Evolutionary conservation across 2,113 vertebrate genomes (phyloP).

Genomic region (Carassius gibelio): DNA sequence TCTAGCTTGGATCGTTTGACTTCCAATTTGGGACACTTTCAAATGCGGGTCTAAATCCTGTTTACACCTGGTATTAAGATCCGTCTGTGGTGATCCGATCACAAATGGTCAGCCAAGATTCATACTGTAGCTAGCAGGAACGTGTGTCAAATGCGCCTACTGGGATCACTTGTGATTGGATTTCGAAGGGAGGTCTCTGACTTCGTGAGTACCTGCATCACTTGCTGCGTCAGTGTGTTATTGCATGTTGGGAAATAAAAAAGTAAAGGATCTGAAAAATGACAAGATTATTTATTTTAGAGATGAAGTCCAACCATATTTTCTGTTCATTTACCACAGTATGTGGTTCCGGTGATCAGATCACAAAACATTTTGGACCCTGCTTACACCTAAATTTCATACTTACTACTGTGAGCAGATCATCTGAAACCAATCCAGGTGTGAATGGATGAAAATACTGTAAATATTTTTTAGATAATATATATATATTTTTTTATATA

Average conservation of each 20-base stretch:
- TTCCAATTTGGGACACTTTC: slow-evolving; percentile 19
- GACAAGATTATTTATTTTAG: not conserved
- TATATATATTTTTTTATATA: not conserved
- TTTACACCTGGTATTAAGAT: slow-evolving; percentile 18
- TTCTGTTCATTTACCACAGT: not conserved
- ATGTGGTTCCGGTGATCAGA: not conserved
- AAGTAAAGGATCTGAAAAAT: not conserved
- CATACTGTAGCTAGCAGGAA: not conserved
- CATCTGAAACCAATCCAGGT: not conserved
- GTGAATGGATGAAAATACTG: not conserved
- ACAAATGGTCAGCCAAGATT: slow-evolving; percentile 4
- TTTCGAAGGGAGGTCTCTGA: not conserved
- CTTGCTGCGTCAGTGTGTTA: not conserved
- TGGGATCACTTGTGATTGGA: not conserved
- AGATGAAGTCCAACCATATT: not conserved
- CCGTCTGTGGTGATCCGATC: not conserved
- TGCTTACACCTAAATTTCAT: not conserved
- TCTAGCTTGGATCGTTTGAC: not conserved
- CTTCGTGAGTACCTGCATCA: not conserved
- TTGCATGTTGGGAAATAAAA: not conserved
- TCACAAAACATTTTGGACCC: not conserved
- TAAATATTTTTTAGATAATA: not conserved
- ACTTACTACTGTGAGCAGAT: not conserved
- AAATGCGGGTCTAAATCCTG: slow-evolving; percentile 1
- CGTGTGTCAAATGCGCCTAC: not conserved